Conservation (phyloP, 2,797 vertebrate genomes). For the Xenopus petersii region DNA sequence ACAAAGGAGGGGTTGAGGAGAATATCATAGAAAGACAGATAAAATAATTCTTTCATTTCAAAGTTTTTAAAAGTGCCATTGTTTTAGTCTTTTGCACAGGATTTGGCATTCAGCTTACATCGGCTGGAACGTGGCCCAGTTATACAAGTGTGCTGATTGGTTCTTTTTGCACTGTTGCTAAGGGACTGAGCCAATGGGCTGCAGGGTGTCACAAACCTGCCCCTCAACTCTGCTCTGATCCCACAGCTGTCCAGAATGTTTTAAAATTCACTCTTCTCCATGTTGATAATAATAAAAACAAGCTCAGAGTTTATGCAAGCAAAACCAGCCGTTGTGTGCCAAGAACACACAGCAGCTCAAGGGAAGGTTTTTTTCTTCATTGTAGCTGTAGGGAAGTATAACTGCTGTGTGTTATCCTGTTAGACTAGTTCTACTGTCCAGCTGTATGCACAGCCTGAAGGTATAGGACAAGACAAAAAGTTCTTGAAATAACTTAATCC, state of each 20-base stretch:
- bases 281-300: slow-evolving; percentile 59
- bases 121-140: slow-evolving; percentile 49
- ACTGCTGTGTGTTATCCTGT: slow-evolving; percentile 51
- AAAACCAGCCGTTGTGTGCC: slow-evolving; percentile 50
- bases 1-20: not conserved
- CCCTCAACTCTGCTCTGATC: slow-evolving; percentile 41
- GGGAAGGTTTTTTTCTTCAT: slow-evolving; percentile 35
- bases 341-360: slow-evolving; percentile 50
- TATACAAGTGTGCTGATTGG: slow-evolving; percentile 61
- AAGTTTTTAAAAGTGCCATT: slow-evolving; percentile 50
- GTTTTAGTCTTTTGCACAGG: slow-evolving; percentile 63
- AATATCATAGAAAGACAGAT: slow-evolving; percentile 20
- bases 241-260: too few relatives aligned
- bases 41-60: slow-evolving; percentile 38
- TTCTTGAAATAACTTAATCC: slow-evolving; percentile 62
- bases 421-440: slow-evolving; percentile 53
- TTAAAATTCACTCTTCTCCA: too few relatives aligned
- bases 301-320: slow-evolving; percentile 60
- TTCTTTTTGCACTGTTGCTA: slow-evolving; percentile 67
- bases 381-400: slow-evolving; percentile 47
- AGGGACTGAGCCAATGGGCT: slow-evolving; percentile 66
- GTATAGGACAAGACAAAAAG: slow-evolving; percentile 46
- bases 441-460: slow-evolving; percentile 58
- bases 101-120: slow-evolving; percentile 51
- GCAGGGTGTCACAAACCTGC: slow-evolving; percentile 51